phyloP scores from a whole-genome alignment of 2,113 vertebrate genomes.

The Pyxicephalus adspersus region DNA sequence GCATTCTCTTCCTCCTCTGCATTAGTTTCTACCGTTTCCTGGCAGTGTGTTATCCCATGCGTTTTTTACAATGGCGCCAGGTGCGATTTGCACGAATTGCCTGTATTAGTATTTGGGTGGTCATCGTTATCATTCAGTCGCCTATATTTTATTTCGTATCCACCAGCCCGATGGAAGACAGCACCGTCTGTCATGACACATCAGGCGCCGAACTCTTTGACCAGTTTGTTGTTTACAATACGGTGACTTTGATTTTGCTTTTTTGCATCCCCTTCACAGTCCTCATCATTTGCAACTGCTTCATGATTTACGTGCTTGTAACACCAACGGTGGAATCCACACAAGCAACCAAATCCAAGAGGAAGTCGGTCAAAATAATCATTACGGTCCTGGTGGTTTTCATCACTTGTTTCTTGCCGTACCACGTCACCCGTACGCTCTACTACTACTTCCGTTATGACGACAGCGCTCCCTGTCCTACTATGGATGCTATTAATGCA shows the following conservation, averaged over 20 bases:
- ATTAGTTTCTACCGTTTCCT: constrained; percentile 92
- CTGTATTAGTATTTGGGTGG: constrained; percentile 75
- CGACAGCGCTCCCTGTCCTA: constrained; percentile 76
- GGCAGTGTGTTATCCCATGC: constrained; percentile 86
- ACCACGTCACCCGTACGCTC: constrained; percentile 90
- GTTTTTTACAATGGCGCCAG: constrained; percentile 83
- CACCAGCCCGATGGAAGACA: constrained; percentile 62
- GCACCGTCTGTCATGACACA: constrained; percentile 87
- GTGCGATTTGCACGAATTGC: constrained; percentile 77
- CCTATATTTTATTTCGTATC: constrained; percentile 90
- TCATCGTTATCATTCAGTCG: constrained; percentile 80
- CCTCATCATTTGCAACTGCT: constrained; percentile 86
- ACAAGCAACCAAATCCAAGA: constrained; percentile 76
- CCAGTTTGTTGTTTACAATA: constrained; percentile 88
- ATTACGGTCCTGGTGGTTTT: constrained; percentile 86
- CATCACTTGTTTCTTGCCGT: constrained; percentile 92
- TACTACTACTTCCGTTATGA: constrained; percentile 89
- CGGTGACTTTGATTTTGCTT: constrained; percentile 80
- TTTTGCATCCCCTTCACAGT: constrained; percentile 85
- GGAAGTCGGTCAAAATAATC: constrained; percentile 95
- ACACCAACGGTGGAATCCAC: constrained; percentile 68
- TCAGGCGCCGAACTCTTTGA: constrained; percentile 84
- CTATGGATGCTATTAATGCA: constrained; percentile 81
- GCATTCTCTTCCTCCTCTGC: constrained; percentile 92
- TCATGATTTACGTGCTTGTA: constrained; percentile 85